These are phyloP conservation scores for Passerina amoena DNA, from an alignment of 2,113 vertebrate genomes.

Conservation along the genomic window DNA sequence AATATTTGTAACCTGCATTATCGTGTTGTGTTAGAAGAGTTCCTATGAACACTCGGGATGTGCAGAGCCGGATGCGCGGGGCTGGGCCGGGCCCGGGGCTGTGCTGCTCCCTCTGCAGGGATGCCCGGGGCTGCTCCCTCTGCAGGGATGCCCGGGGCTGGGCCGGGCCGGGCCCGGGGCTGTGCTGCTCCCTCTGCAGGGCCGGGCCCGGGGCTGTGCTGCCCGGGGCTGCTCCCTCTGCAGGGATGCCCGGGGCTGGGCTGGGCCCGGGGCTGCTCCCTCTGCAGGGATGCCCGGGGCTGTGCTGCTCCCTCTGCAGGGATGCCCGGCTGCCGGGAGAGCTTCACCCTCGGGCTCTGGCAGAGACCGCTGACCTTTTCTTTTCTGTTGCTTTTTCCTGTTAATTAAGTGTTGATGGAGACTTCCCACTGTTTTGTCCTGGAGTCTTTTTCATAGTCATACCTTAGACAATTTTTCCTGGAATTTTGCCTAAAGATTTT, in stretches of 20 bases:
- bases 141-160: not conserved
- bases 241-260: rapidly evolving
- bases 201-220: not conserved
- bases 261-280: not conserved
- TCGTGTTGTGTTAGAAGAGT: not conserved
- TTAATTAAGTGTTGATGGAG: not conserved
- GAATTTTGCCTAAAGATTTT: not conserved
- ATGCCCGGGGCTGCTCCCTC: not conserved
- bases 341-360: not conserved
- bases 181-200: not conserved
- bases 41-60: not conserved
- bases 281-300: not conserved
- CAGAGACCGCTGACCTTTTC: not conserved
- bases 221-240: not conserved
- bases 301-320: not conserved
- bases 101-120: too few relatives aligned
- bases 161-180: rapidly evolving
- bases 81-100: too few relatives aligned
- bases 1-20: not conserved
- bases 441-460: not conserved
- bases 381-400: not conserved
- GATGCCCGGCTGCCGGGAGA: too few relatives aligned
- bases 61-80: not conserved
- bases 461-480: not conserved
- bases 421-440: not conserved